Conservation (phyloP, 2,888 invertebrate genomes). For the Blastobasis adustella region DNA sequence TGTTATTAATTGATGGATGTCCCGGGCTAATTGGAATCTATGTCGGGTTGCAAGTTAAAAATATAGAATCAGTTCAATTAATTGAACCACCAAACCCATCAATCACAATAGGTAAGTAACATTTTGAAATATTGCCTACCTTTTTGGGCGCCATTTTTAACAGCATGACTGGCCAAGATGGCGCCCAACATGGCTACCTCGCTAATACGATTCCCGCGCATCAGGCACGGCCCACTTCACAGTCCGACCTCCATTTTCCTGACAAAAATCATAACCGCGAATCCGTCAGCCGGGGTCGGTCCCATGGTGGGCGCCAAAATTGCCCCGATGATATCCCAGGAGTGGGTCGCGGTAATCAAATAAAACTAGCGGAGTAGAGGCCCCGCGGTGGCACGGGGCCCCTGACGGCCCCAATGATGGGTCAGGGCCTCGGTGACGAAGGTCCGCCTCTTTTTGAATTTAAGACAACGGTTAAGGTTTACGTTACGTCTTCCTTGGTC, state of each 20-base stretch:
- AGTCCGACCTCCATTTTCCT: background rate
- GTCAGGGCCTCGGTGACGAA: conserved; percentile 31
- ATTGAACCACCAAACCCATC: too few species aligned
- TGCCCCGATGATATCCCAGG: conserved; percentile 20
- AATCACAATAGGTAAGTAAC: too few species aligned
- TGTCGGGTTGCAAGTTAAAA: too few species aligned
- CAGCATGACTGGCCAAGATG: too few species aligned
- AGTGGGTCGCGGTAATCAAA: conserved; percentile 36
- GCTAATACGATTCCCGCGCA: conserved; percentile 5
- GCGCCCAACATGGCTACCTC: background rate
- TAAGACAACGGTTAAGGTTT: conserved; percentile 20
- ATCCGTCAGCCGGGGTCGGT: conserved; percentile 17
- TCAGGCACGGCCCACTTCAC: too few species aligned
- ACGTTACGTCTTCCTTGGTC: background rate
- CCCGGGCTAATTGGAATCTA: too few species aligned
- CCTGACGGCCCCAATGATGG: conserved; percentile 34
- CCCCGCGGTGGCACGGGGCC: conserved; percentile 35
- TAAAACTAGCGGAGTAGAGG: conserved; percentile 32
- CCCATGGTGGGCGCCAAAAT: conserved; percentile 29
- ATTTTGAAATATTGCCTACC: too few species aligned
- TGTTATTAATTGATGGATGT: too few species aligned
- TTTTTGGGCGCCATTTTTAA: too few species aligned
- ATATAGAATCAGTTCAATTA: too few species aligned
- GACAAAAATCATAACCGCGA: conserved; percentile 24
- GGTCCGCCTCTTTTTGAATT: conserved; percentile 33